Percentiles rank a stretch among this genome's conserved stretches.
Evolutionary conservation across 2,113 vertebrate genomes (phyloP).

Genomic region (Barnardius zonarius): DNA sequence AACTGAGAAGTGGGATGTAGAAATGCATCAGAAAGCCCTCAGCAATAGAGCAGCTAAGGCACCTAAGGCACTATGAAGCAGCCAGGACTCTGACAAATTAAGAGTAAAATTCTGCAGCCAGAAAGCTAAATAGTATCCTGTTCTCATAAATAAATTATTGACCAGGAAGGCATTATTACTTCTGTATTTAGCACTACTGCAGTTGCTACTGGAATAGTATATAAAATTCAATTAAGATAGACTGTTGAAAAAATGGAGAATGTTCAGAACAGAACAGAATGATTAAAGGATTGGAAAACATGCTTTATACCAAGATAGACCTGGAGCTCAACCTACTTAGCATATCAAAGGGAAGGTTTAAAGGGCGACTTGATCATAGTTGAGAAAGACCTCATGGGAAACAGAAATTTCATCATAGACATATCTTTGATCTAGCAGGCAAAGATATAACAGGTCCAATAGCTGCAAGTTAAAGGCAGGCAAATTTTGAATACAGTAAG

Average conservation of each 20-base stretch:
- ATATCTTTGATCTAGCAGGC: constrained; percentile 44
- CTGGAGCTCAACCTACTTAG: constrained; percentile 33
- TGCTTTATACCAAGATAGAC: constrained; percentile 31
- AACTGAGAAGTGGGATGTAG: background rate
- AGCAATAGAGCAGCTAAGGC: background rate
- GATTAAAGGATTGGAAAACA: constrained; percentile 52
- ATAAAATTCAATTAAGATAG: constrained; percentile 28
- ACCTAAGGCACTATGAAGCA: background rate
- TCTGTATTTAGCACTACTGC: background rate
- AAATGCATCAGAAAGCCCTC: background rate
- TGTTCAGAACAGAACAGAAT: constrained; percentile 14
- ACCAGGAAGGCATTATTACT: background rate
- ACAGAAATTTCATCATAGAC: constrained; percentile 32
- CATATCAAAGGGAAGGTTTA: constrained; percentile 57
- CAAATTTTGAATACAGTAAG: background rate
- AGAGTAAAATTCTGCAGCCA: constrained; percentile 6
- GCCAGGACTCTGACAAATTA: background rate
- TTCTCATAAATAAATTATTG: constrained; percentile 27
- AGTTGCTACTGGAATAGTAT: constrained; percentile 11
- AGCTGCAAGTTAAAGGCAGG: constrained; percentile 11
- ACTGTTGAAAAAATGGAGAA: constrained; percentile 7
- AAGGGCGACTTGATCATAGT: constrained; percentile 37
- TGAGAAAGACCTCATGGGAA: background rate
- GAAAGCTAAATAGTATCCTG: constrained; percentile 20
- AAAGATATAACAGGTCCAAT: constrained; percentile 7